phyloP scores from a whole-genome alignment of 2,888 invertebrate genomes.

The Pantelozetes paolii region DNA sequence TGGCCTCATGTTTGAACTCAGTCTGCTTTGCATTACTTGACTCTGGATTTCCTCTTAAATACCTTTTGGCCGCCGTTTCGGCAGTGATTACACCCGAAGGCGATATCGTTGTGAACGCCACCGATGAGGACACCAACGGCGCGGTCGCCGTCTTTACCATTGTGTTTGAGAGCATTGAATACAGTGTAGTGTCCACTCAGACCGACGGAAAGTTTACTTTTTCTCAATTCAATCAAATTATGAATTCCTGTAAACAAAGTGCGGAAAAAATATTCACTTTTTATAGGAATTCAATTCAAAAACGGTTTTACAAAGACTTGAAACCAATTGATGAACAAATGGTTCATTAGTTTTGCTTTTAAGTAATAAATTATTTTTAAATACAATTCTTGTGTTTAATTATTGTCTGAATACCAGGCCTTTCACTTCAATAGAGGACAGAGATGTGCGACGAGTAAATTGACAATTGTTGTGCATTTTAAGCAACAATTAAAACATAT shows the following conservation, averaged over 20 bases:
- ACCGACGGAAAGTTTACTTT: conserved; percentile 67
- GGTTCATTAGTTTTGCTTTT: too few species aligned
- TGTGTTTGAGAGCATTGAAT: conserved; percentile 66
- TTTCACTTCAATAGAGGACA: too few species aligned
- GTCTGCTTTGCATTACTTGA: conserved; percentile 75
- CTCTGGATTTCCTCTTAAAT: conserved; percentile 76
- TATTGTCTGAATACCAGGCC: too few species aligned
- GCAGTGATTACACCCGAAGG: conserved; percentile 63
- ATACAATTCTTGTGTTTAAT: too few species aligned
- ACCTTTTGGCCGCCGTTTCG: conserved; percentile 71
- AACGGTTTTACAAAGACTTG: too few species aligned
- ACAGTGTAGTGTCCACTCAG: conserved; percentile 62
- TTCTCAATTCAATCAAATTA: conserved; percentile 64
- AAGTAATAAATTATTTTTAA: too few species aligned
- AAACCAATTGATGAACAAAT: too few species aligned
- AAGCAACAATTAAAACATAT: too few species aligned
- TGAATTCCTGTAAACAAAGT: conserved; percentile 63
- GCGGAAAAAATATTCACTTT: conserved; percentile 68
- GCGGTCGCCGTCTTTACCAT: conserved; percentile 65
- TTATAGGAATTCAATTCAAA: conserved; percentile 63
- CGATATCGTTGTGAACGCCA: conserved; percentile 64
- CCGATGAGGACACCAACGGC: conserved; percentile 55
- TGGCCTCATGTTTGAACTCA: conserved; percentile 76
- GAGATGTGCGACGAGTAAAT: too few species aligned
- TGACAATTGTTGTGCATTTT: too few species aligned